Percentiles rank a stretch among this genome's conserved stretches.
phyloP scores from a whole-genome alignment of 2,797 vertebrate species.

The Ispidina lecontei region DNA sequence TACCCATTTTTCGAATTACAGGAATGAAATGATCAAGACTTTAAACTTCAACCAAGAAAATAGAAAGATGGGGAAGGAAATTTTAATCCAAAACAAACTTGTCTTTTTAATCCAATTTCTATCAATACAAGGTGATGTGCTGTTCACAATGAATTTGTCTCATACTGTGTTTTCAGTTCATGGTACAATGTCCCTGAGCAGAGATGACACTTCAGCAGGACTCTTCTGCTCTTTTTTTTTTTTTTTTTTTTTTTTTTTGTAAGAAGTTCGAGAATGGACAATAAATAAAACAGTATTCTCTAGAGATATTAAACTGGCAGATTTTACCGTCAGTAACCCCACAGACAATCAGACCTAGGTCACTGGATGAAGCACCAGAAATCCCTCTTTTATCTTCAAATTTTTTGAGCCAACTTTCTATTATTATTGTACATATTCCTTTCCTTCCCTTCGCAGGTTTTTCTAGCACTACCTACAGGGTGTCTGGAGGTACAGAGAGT shows the following conservation, averaged over 20 bases:
- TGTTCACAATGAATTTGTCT: background rate
- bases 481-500: background rate
- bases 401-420: background rate
- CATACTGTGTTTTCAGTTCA: background rate
- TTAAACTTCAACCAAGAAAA: background rate
- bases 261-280: background rate
- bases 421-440: no score
- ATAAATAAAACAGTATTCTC: background rate
- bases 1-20: background rate
- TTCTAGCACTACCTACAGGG: background rate
- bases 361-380: background rate
- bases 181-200: background rate
- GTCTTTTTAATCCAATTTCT: background rate
- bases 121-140: background rate
- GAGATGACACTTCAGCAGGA: background rate
- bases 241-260: background rate
- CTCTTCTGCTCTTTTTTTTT: background rate
- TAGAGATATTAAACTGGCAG: background rate
- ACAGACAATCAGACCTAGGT: background rate
- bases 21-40: background rate
- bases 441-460: background rate
- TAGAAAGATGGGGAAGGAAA: accelerated
- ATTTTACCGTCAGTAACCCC: conserved; percentile 10
- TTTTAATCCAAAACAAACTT: background rate
- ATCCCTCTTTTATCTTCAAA: background rate